Conservation (phyloP, 2,113 vertebrate species). For the Syngnathoides biaculeatus region DNA sequence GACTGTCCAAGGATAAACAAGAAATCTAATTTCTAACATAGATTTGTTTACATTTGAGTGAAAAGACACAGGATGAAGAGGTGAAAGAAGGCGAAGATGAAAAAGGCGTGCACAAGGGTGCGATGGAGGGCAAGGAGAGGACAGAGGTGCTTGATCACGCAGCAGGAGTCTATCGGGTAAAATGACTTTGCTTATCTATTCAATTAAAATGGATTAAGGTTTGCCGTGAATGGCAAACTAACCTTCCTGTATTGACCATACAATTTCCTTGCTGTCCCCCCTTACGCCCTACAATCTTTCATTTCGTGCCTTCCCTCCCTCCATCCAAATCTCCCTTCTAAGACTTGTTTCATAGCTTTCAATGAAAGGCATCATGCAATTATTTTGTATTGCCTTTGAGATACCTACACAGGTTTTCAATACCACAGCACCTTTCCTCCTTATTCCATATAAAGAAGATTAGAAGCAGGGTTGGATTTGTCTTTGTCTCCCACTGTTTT, state of each 20-base stretch:
- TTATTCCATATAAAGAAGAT: constrained; percentile 53
- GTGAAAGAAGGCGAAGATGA: constrained; percentile 22
- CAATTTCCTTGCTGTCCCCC: constrained; percentile 31
- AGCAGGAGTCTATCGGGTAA: constrained; percentile 55
- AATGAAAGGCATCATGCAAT: constrained; percentile 35
- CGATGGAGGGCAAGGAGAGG: constrained; percentile 24
- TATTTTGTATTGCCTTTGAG: constrained; percentile 38
- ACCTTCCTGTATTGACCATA: constrained; percentile 48
- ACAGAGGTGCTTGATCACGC: constrained; percentile 47
- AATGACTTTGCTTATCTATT: constrained; percentile 64
- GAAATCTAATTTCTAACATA: background rate
- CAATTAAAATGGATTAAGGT: constrained; percentile 62
- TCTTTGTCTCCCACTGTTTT: constrained; percentile 54
- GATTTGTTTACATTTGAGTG: constrained; percentile 1
- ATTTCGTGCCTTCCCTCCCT: constrained; percentile 15
- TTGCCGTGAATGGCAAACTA: constrained; percentile 45
- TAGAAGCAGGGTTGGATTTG: constrained; percentile 56
- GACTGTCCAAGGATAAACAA: background rate
- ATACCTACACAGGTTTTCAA: constrained; percentile 32
- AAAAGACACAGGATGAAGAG: background rate
- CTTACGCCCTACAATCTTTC: constrained; percentile 8
- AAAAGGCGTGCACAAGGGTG: constrained; percentile 19
- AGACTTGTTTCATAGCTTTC: constrained; percentile 50
- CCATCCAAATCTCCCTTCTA: constrained; percentile 23
- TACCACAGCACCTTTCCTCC: constrained; percentile 17